A percentile compares a stretch with the other conserved stretches of the same genome.
Evolutionary conservation across 2,888 invertebrate species (phyloP).

Genomic region (Lepidocyrtoides sp.): DNA sequence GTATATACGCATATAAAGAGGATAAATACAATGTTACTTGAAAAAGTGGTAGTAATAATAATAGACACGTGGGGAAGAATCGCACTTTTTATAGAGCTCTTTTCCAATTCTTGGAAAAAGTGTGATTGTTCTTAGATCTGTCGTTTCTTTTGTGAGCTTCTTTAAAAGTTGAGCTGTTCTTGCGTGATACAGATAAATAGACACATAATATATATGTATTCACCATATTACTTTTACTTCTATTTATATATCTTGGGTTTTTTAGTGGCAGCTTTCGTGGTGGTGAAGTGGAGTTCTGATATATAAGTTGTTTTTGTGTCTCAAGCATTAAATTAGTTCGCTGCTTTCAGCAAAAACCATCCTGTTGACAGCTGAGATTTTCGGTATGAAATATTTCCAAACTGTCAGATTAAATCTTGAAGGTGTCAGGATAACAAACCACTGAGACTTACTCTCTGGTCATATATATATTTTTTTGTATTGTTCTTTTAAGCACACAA

Average conservation of each 20-base stretch:
- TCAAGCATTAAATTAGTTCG: conserved; percentile 66
- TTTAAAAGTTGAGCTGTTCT: not conserved
- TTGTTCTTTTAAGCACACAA: not conserved
- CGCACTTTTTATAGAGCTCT: conserved; percentile 27
- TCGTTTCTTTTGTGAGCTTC: conserved; percentile 6
- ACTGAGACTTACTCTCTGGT: not conserved
- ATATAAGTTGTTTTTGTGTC: conserved; percentile 14
- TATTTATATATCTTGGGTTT: not conserved
- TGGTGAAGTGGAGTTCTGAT: not conserved
- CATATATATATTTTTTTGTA: not conserved
- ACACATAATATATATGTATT: not conserved
- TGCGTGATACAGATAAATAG: conserved; percentile 19
- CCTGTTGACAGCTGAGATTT: conserved; percentile 72
- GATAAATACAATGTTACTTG: not conserved
- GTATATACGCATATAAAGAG: not conserved
- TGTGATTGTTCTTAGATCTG: conserved; percentile 65
- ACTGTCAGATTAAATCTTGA: conserved; percentile 80
- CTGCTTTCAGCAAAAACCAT: conserved; percentile 64
- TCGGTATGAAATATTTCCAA: conserved; percentile 78
- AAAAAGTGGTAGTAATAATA: not conserved
- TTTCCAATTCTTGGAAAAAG: conserved; percentile 28
- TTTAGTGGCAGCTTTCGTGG: not conserved
- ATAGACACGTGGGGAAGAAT: conserved; percentile 60
- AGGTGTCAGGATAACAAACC: conserved; percentile 73
- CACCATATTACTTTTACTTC: not conserved